Evolutionary conservation across 37 sponge, comb jelly and placozoan species (phyloP).

Genomic region (Axinella damicornis): DNA sequence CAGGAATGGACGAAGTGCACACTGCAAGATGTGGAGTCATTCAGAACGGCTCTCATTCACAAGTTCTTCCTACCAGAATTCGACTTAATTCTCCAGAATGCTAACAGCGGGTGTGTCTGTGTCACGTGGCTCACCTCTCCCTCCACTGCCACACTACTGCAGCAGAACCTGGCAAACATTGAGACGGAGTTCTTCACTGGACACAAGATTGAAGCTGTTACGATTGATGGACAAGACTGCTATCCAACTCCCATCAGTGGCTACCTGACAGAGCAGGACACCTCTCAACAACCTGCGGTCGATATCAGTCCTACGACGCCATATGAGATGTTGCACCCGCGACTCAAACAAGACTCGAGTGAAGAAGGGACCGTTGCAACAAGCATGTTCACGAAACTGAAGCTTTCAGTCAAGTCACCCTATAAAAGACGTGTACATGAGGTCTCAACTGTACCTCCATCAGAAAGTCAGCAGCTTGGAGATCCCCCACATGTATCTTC

Average conservation of each 20-base stretch:
- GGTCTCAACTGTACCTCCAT: too few relatives aligned
- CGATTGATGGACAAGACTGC: background rate
- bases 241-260: background rate
- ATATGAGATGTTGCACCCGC: background rate
- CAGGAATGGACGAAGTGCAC: background rate
- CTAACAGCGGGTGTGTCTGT: background rate
- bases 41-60: background rate
- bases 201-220: background rate
- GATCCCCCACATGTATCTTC: too few relatives aligned
- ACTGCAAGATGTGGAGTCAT: background rate
- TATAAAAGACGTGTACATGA: too few relatives aligned
- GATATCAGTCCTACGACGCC: background rate
- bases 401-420: too few relatives aligned
- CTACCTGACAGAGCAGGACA: conserved; percentile 2
- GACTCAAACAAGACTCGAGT: background rate
- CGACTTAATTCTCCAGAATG: background rate
- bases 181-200: background rate
- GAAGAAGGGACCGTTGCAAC: background rate
- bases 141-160: background rate
- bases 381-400: background rate
- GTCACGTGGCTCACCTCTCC: background rate
- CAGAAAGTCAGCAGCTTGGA: too few relatives aligned
- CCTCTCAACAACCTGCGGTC: background rate
- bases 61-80: background rate
- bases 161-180: background rate